Base-by-base conservation (phyloP, 92 coral and sea anemone species). In the Chrysogorgia sp. region DNA sequence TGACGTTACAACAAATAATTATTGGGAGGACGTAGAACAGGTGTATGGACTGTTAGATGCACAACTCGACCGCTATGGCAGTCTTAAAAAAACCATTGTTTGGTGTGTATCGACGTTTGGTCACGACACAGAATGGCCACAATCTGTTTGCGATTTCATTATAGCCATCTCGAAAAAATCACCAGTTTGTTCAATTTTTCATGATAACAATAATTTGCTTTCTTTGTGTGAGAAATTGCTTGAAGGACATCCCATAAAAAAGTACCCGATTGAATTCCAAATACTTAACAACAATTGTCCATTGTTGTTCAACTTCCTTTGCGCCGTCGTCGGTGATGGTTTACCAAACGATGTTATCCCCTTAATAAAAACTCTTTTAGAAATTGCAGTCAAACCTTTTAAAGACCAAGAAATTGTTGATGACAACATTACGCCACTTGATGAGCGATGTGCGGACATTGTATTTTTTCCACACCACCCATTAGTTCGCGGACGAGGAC, bases 101-200 rank as follows among this genome's bases (percentile, higher is more conserved):
- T n/a, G n/a, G n/a, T n/a, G n/a, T n/a, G n/a, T n/a, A n/a, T n/a
- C n/a, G n/a, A n/a, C n/a, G n/a, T n/a, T n/a, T n/a, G n/a, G n/a
- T n/a, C n/a, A n/a, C n/a, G n/a, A n/a, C n/a, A n/a, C n/a, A n/a
- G n/a, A n/a, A n/a, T n/a, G n/a, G n/a, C n/a, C n/a, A n/a, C n/a
- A n/a, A n/a, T n/a, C n/a, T n/a, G n/a, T n/a, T n/a, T n/a, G n/a
- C n/a, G n/a, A n/a, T n/a, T n/a, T n/a, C n/a, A n/a, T n/a, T n/a
- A n/a, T n/a, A 7, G 75, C 71, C 8, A 32, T 74, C 23, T 63
- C 81, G 37, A 60, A 66, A n/a, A 29, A 69, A 0, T 60, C 86
- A 0, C 81, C 76, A 24, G 74, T 74, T 7, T 82, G 86, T 82
- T 82, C 82, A 10, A 67, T 63, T 33, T 60, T 82, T 15, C 86